These are phyloP conservation scores for Hippopotamyrus pictus DNA, from an alignment of 2,797 vertebrate genomes.

Conservation along the genomic window DNA sequence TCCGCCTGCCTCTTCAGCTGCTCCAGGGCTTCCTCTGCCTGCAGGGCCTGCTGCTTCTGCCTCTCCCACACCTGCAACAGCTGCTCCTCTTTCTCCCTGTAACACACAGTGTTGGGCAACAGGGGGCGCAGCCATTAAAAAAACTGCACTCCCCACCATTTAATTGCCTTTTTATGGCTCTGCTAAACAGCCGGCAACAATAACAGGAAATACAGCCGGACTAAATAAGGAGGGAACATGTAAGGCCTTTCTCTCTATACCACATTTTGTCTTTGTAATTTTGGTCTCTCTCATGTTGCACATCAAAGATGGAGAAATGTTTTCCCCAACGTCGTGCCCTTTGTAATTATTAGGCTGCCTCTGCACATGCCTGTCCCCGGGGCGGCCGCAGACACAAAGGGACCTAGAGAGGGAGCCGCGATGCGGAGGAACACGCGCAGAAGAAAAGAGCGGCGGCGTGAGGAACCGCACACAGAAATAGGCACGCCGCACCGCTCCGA, in stretches of 20 bases:
- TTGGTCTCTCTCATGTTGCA: slow-evolving; percentile 71
- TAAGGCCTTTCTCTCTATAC: slow-evolving; percentile 51
- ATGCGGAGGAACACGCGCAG: slow-evolving; percentile 32
- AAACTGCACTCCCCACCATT: slow-evolving; percentile 7
- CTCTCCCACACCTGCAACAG: slow-evolving; percentile 70
- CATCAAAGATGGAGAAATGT: slow-evolving; percentile 65
- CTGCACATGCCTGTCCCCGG: slow-evolving; percentile 57
- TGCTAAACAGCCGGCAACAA: slow-evolving; percentile 36
- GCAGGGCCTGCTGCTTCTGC: slow-evolving; percentile 80
- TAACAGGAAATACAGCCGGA: slow-evolving; percentile 42
- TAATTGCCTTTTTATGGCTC: slow-evolving; percentile 10
- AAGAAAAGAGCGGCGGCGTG: slow-evolving; percentile 32
- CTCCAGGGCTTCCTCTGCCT: slow-evolving; percentile 82
- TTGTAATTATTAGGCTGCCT: slow-evolving; percentile 74
- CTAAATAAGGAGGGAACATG: slow-evolving; percentile 48
- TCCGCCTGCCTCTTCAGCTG: slow-evolving; percentile 91
- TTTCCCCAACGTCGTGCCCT: slow-evolving; percentile 57
- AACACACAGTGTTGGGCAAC: slow-evolving; percentile 23
- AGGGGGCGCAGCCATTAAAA: slow-evolving; percentile 15
- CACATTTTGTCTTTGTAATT: slow-evolving; percentile 66
- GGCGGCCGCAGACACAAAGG: slow-evolving; percentile 60
- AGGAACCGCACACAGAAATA: slow-evolving; percentile 29
- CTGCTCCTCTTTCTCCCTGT: slow-evolving; percentile 82
- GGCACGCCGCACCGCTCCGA: slow-evolving; percentile 29
- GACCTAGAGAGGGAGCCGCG: slow-evolving; percentile 33